Base-by-base conservation (phyloP, 2,797 vertebrate species). In the Chaetodon trifasciatus region DNA sequence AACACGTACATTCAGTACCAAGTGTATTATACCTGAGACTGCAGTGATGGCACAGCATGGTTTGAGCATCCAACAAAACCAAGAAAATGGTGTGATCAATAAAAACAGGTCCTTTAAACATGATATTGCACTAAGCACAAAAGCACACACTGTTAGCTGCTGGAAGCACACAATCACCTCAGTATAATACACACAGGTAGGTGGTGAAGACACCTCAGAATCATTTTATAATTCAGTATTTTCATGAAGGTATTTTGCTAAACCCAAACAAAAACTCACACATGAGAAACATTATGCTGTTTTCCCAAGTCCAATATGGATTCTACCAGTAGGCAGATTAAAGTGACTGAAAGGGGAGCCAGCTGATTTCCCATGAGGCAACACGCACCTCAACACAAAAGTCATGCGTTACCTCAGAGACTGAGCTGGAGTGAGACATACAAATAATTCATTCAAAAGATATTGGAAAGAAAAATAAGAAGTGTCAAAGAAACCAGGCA, bases 351-450 rank as follows among this genome's bases (percentile, higher is more conserved):
- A 44, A 52, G 15, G 52, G 46, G 19, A 44, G 57, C 39, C 46
- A 61, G 52, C 39, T 78, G 57, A 81, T 76, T 77, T 80, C 82
- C 74, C 74, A 69, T 21, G 24, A 75, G 71, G 60, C 55, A 82
- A 50, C 50, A 17, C 53, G 32, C 23, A 79, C 49, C 19, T 74
- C 24, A 70, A 71, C 37, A 55, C n/a, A 49, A 63, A 84, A 75
- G n/a, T 70, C 46, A 21, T 28, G 60, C 53, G 52, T 53, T 66
- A 74, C 61, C 64, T 52, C 13, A 53, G 46, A 73, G 78, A 73
- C 21, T 40, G 28, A 70, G 58, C 72, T 23, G 8, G 17, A 69
- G 53, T 62, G 58, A 78, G 56, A 68, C 39, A 3, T 16, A 47
- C 12, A 63, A 76, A 53, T n/a, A 73, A 62, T 64, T 40, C 44